These are phyloP conservation scores for Hycleus phaleratus DNA, from an alignment of 1,140 invertebrate genomes.

Conservation along the genomic window DNA sequence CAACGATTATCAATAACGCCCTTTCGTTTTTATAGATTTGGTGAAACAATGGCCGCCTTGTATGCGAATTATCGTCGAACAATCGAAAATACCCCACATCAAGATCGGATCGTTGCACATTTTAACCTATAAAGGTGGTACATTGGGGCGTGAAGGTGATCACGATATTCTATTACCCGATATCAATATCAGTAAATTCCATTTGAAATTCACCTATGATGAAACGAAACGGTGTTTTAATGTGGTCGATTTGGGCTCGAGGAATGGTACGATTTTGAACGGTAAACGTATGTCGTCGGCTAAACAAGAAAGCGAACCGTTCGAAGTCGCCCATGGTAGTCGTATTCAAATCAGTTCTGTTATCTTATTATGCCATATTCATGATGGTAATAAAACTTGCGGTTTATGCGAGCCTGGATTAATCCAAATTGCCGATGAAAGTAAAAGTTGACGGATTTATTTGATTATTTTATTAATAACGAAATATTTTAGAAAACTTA, in stretches of 20 bases:
- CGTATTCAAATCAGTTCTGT: conserved; percentile 62
- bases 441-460: too few relatives aligned
- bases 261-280: conserved; percentile 82
- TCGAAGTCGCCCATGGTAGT: conserved; percentile 66
- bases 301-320: conserved; percentile 58
- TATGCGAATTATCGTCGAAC: conserved; percentile 75
- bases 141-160: conserved; percentile 73
- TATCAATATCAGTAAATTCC: conserved; percentile 66
- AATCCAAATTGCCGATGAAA: conserved; percentile 36
- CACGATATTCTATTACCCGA: conserved; percentile 71
- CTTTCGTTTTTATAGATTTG: conserved; percentile 50
- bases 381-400: conserved; percentile 77
- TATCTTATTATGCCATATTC: conserved; percentile 77
- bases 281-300: conserved; percentile 63
- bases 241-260: conserved; percentile 73
- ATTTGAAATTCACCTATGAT: conserved; percentile 66
- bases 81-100: conserved; percentile 59
- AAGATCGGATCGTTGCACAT: conserved; percentile 72
- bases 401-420: conserved; percentile 84
- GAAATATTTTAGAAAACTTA: not conserved
- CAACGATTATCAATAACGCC: not conserved
- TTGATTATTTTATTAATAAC: not conserved
- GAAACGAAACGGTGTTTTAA: conserved; percentile 53
- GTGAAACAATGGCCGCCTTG: conserved; percentile 73
- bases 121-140: conserved; percentile 80